These are phyloP conservation scores for Choloepus hoffmanni DNA, from an alignment of 2,113 vertebrate species.

Conservation along the genomic window DNA sequence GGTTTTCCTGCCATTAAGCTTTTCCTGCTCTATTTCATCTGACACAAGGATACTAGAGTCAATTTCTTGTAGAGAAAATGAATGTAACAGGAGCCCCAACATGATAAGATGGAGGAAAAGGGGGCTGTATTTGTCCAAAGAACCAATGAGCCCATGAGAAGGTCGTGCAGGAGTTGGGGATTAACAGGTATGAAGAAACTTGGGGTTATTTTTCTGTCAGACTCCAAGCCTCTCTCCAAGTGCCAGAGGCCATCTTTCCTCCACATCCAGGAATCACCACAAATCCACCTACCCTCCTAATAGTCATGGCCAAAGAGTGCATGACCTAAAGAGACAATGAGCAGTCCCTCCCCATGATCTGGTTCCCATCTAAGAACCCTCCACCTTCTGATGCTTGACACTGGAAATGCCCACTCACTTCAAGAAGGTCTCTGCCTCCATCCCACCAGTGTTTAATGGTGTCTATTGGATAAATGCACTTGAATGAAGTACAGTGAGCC, in stretches of 20 bases:
- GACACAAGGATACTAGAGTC: neutral
- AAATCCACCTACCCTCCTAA: neutral
- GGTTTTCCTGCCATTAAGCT: neutral
- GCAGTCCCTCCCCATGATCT: neutral
- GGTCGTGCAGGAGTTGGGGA: neutral
- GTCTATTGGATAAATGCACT: neutral
- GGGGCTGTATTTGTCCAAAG: neutral
- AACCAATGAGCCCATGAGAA: neutral
- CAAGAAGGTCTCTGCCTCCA: neutral
- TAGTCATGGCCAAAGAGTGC: neutral
- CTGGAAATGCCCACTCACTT: neutral
- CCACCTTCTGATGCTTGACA: neutral
- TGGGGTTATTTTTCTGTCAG: neutral
- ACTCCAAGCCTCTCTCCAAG: neutral
- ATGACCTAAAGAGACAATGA: neutral
- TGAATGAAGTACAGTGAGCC: neutral
- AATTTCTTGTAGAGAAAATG: neutral
- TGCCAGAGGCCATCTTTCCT: neutral
- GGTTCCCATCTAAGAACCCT: neutral
- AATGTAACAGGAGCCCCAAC: neutral
- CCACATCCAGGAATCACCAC: neutral
- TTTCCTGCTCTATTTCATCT: neutral
- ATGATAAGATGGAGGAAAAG: neutral
- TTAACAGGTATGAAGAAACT: neutral
- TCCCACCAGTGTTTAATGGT: neutral